Percentiles rank a stretch among this genome's conserved stretches.
Evolutionary conservation across 2,797 vertebrate species (phyloP).

Genomic region (Sandelia bainsii): DNA sequence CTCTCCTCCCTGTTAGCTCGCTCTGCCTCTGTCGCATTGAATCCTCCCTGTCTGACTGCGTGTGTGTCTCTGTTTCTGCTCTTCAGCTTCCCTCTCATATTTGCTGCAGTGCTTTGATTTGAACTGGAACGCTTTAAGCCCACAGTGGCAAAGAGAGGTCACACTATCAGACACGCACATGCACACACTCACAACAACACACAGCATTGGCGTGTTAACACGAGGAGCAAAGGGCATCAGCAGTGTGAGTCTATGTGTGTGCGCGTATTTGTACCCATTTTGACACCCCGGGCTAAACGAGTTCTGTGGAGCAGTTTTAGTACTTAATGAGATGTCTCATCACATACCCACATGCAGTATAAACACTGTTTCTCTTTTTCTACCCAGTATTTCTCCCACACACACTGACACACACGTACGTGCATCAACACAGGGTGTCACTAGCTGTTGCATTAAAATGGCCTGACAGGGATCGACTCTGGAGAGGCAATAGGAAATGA

Average conservation of each 20-base stretch:
- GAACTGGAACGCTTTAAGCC: conserved; percentile 47
- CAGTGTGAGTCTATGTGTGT: neutral
- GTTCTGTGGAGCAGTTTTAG: conserved; percentile 41
- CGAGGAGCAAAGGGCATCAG: conserved; percentile 13
- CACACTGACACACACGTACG: neutral
- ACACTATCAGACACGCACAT: conserved; percentile 23
- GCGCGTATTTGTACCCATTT: conserved; percentile 23
- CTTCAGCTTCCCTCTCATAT: conserved; percentile 55
- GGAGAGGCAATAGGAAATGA: conserved; percentile 31
- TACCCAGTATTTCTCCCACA: neutral
- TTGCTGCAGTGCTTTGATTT: conserved; percentile 73
- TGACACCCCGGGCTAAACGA: conserved; percentile 46
- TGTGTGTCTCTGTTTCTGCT: conserved; percentile 45
- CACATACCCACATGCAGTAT: conserved; percentile 25
- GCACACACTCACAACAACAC: conserved; percentile 15
- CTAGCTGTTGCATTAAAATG: conserved; percentile 33
- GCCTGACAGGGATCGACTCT: conserved; percentile 20
- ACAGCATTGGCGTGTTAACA: conserved; percentile 23
- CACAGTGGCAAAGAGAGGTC: conserved; percentile 53
- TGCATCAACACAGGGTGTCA: conserved; percentile 14
- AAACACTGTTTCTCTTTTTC: conserved; percentile 16
- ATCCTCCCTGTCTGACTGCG: conserved; percentile 51
- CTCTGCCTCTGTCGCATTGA: conserved; percentile 63
- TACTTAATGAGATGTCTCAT: conserved; percentile 58
- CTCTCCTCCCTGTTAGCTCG: conserved; percentile 36